These are phyloP conservation scores for Pipistrellus pipistrellus DNA, from an alignment of 2,797 vertebrate species.

Conservation along the genomic window DNA sequence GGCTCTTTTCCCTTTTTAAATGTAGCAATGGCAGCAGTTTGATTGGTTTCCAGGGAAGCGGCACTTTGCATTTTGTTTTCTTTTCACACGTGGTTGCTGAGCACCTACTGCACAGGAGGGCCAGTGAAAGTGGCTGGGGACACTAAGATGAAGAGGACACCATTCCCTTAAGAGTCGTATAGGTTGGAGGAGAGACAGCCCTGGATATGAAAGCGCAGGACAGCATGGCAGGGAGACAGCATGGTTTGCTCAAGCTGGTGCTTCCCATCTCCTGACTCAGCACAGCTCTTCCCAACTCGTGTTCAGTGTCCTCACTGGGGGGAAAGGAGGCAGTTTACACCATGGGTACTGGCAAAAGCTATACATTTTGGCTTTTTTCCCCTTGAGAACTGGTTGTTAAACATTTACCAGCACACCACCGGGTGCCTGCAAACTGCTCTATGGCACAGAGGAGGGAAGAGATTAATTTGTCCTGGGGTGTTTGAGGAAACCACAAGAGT, in stretches of 20 bases:
- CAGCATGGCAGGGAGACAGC: slow-evolving; percentile 56
- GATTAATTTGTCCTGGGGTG: background rate
- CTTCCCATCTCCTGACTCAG: background rate
- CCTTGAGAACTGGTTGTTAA: background rate
- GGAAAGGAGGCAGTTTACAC: slow-evolving; percentile 59
- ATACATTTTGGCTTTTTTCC: background rate
- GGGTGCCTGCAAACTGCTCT: background rate
- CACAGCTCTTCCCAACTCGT: background rate
- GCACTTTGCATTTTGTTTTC: background rate
- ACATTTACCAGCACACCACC: slow-evolving; percentile 4
- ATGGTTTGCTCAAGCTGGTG: background rate
- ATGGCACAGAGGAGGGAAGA: background rate
- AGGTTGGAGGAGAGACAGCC: background rate
- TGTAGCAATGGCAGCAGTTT: background rate
- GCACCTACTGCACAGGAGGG: background rate
- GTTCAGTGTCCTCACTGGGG: background rate
- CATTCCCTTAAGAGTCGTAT: background rate
- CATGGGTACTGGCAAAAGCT: background rate
- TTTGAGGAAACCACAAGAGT: slow-evolving; percentile 23
- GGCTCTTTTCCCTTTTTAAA: background rate
- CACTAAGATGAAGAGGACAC: background rate
- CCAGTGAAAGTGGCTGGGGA: background rate
- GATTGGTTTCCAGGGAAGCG: background rate
- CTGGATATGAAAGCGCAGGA: background rate
- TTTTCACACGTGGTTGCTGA: background rate